phyloP scores from a whole-genome alignment of 2,888 invertebrate genomes.

The Ethmia dodecea region DNA sequence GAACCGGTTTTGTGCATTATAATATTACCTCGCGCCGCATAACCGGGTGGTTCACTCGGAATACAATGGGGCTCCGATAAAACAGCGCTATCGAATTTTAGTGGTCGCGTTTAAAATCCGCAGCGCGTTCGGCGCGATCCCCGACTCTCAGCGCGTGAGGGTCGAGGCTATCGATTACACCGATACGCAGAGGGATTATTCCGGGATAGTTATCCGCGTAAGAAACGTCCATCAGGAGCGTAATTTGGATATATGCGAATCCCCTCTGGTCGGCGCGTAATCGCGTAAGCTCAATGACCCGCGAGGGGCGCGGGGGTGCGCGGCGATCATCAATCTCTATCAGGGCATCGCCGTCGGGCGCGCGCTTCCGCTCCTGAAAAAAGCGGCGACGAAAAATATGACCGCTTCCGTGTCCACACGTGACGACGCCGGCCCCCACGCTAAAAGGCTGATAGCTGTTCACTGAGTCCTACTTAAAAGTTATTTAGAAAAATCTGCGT shows the following conservation, averaged over 20 bases:
- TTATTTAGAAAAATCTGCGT: no score
- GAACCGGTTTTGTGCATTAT: conserved; percentile 12
- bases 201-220: conserved; percentile 52
- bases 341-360: conserved; percentile 46
- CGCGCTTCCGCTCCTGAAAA: conserved; percentile 44
- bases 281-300: conserved; percentile 63
- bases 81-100: conserved; percentile 26
- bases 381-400: conserved; percentile 59
- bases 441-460: no score
- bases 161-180: conserved; percentile 12
- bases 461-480: no score
- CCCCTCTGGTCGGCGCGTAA: conserved; percentile 56
- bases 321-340: conserved; percentile 72
- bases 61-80: conserved; percentile 28
- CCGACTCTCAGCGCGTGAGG: not conserved
- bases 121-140: conserved; percentile 1
- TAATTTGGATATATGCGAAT: conserved; percentile 76
- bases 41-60: conserved; percentile 12
- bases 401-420: conserved; percentile 42
- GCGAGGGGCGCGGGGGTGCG: conserved; percentile 28
- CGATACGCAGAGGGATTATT: conserved; percentile 34
- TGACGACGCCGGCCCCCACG: conserved; percentile 26
- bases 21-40: conserved; percentile 6
- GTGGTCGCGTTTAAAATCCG: conserved; percentile 15
- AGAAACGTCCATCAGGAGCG: conserved; percentile 69